Evolutionary conservation across 2,888 invertebrate species (phyloP).

Genomic region (Hydrotaea diabolus): DNA sequence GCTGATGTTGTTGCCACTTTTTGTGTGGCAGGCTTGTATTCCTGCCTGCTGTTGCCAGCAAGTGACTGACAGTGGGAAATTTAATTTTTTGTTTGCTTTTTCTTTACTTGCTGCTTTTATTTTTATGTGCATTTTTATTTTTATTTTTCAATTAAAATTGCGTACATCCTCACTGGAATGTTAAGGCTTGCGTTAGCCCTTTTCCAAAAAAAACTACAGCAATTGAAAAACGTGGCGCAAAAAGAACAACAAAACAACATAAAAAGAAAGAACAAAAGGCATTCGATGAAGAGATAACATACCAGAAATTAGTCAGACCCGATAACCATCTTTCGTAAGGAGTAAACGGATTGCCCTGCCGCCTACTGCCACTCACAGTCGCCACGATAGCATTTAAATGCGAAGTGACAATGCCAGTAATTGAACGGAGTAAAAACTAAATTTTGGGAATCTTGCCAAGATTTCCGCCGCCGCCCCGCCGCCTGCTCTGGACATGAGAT

Average conservation of each 20-base stretch:
- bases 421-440: constrained; percentile 27
- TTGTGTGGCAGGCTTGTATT: neutral
- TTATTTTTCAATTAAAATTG: constrained; percentile 67
- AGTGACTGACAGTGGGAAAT: constrained; percentile 38
- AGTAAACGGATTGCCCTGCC: too few species aligned
- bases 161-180: constrained; percentile 46
- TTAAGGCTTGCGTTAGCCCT: neutral
- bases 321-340: constrained; percentile 7
- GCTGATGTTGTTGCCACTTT: neutral
- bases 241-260: neutral
- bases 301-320: constrained; percentile 35
- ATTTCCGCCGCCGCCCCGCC: neutral
- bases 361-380: constrained; percentile 4
- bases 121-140: constrained; percentile 64
- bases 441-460: constrained; percentile 12
- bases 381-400: neutral
- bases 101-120: constrained; percentile 38
- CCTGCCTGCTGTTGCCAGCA: neutral
- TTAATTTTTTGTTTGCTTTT: constrained; percentile 40
- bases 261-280: neutral
- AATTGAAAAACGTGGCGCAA: neutral
- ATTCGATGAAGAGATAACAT: constrained; percentile 56
- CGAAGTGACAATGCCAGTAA: constrained; percentile 16
- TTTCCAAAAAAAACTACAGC: neutral
- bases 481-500: neutral